Percentiles rank a stretch among this genome's conserved stretches.
Conservation (phyloP, 2,113 vertebrate genomes). For the Odobenus rosmarus region DNA sequence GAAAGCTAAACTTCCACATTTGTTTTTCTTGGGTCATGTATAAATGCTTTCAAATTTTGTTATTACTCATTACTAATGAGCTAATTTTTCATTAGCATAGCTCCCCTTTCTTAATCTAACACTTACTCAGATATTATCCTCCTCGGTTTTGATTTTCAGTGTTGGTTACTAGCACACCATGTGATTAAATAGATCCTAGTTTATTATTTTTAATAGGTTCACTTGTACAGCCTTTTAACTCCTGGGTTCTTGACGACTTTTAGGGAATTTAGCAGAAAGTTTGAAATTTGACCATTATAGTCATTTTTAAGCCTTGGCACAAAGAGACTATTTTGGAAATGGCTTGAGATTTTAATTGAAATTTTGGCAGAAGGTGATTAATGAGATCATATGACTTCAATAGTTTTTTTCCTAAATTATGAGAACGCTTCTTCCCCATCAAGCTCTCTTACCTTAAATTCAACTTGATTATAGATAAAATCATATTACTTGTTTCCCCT, state of each 20-base stretch:
- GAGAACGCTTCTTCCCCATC: background rate
- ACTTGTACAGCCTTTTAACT: background rate
- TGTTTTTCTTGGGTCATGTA: slow-evolving; percentile 35
- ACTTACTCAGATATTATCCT: slow-evolving; percentile 18
- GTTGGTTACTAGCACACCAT: background rate
- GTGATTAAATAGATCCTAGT: slow-evolving; percentile 53
- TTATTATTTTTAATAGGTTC: slow-evolving; percentile 64
- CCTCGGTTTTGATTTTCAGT: slow-evolving; percentile 42
- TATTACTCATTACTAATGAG: slow-evolving; percentile 52
- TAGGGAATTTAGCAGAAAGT: slow-evolving; percentile 28
- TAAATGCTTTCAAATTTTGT: slow-evolving; percentile 55
- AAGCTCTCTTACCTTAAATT: background rate
- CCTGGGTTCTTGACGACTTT: background rate
- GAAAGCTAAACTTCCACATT: slow-evolving; percentile 26
- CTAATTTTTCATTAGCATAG: background rate
- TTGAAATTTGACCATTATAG: background rate
- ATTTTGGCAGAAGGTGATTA: background rate
- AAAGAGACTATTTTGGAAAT: slow-evolving; percentile 1
- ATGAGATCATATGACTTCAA: background rate
- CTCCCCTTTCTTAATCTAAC: slow-evolving; percentile 10
- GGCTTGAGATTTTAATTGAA: background rate
- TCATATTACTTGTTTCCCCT: background rate
- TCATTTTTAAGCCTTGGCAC: background rate
- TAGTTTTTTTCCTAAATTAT: background rate
- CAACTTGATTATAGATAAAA: background rate